These are phyloP conservation scores for Drosophila lini DNA, from an alignment of 1,140 invertebrate species.

Conservation along the genomic window DNA sequence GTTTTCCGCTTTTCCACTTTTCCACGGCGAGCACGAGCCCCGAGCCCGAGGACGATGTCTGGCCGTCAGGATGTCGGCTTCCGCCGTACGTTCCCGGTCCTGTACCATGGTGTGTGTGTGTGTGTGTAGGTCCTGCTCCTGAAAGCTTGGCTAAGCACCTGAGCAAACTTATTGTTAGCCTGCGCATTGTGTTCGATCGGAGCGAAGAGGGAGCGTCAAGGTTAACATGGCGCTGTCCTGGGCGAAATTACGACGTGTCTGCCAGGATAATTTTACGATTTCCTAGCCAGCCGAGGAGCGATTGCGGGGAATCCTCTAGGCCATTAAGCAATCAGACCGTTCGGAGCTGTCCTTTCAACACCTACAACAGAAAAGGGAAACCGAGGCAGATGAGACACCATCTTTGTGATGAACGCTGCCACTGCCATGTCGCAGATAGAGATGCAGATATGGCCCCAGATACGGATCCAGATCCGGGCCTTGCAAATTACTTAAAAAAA, in stretches of 20 bases:
- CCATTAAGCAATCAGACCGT: conserved; percentile 73
- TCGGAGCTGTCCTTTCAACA: conserved; percentile 67
- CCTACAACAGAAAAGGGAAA: conserved; percentile 59
- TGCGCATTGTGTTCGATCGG: conserved; percentile 74
- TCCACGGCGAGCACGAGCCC: conserved; percentile 11
- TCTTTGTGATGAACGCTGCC: conserved; percentile 55
- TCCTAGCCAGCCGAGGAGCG: conserved; percentile 61
- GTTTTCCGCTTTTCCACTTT: conserved; percentile 77
- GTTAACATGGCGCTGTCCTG: conserved; percentile 57
- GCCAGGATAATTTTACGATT: conserved; percentile 84
- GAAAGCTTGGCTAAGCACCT: conserved; percentile 81
- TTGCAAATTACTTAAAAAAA: conserved; percentile 76
- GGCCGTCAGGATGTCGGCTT: conserved; percentile 60
- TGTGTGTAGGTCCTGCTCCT: conserved; percentile 22
- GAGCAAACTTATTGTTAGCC: conserved; percentile 81
- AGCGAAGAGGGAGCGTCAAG: conserved; percentile 62
- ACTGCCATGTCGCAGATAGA: conserved; percentile 48
- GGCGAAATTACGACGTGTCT: conserved; percentile 82
- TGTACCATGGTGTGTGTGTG: not conserved
- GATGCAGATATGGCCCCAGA: conserved; percentile 36
- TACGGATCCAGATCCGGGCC: conserved; percentile 52
- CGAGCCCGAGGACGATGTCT: conserved; percentile 30
- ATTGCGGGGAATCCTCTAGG: conserved; percentile 17
- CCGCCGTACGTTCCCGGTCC: conserved; percentile 52
- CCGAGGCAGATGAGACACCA: conserved; percentile 58